These are phyloP conservation scores for Melanogrammus aeglefinus DNA, from an alignment of 2,797 vertebrate species.

Conservation along the genomic window DNA sequence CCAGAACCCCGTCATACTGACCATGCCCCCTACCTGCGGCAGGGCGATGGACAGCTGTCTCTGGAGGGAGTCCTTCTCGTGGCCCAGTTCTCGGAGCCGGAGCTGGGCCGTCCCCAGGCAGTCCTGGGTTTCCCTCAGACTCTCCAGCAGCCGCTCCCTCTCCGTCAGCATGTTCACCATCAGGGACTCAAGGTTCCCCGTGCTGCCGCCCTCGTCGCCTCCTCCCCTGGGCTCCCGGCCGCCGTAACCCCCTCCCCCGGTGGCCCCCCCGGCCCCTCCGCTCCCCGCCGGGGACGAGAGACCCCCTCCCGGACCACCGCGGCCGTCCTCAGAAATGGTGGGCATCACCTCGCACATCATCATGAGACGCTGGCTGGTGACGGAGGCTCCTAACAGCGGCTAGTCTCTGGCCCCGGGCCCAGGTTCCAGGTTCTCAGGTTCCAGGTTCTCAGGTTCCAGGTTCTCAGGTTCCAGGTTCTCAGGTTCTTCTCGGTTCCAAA, in stretches of 20 bases:
- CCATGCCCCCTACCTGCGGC: constrained; percentile 77
- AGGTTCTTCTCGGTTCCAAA: neutral
- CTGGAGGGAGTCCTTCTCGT: constrained; percentile 87
- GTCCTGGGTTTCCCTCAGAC: constrained; percentile 88
- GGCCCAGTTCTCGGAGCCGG: constrained; percentile 84
- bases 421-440: neutral
- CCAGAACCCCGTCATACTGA: neutral
- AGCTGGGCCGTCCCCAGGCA: constrained; percentile 84
- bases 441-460: no score
- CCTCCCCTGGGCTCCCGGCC: constrained; percentile 63
- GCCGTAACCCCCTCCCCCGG: constrained; percentile 61
- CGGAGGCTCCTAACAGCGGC: constrained; percentile 21
- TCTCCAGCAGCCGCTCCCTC: constrained; percentile 87
- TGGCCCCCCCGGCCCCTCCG: constrained; percentile 48
- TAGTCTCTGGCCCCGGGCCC: constrained; percentile 7
- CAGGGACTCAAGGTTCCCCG: constrained; percentile 86
- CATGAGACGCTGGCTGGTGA: constrained; percentile 64
- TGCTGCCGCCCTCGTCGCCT: constrained; percentile 85
- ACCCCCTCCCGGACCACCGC: constrained; percentile 69
- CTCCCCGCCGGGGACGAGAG: constrained; percentile 69
- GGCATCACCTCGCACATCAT: constrained; percentile 97
- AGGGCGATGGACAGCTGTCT: constrained; percentile 86
- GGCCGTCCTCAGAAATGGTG: constrained; percentile 91
- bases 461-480: neutral
- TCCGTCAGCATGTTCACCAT: constrained; percentile 96